Base-by-base conservation (phyloP, 2,888 invertebrate species). In the Dendrolimus pini region DNA sequence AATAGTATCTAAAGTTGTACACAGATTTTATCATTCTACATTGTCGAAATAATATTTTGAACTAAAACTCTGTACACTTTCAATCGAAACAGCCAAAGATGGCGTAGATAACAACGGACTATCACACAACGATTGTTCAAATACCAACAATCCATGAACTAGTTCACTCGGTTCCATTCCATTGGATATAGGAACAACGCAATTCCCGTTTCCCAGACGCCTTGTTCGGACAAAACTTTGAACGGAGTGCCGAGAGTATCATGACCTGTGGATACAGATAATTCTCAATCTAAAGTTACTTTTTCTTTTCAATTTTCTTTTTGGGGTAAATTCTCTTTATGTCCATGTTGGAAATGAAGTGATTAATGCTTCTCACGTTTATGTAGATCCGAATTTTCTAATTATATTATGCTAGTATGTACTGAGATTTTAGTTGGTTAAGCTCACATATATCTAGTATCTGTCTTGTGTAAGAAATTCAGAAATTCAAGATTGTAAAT, bases 171-270 rank as follows among this genome's bases (percentile, higher is more conserved):
- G 47, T 47, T 47, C 47, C 47, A 47, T 47, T 47, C 47, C 47
- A 47, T 47, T 47, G 9, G 47, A 47, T 8, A 47, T 47, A 47
- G 57, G 52, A 54, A 52, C 57, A 57, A 57, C 57, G 54, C 54
- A 57, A 54, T 54, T 41, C 57, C 54, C n/a, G 54, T 47, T 12
- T 30, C 30, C 9, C 47, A 9, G 47, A 12, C 47, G 12, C 47
- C 47, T 47, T 12, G 9, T 10, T 12, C 47, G 47, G 9, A 47
- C 47, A 6, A 47, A 47, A 47, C 9, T 47, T 47, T 47, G 47
- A 8, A 47, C 47, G 30, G 3, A 10, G 47, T 47, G 12, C 12
- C 9, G 47, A 47, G 30, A 30, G 30, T 30, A 30, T 30, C 30
- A 6, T 47, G 47, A 47, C 47, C 47, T 12, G 9, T 12, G 47